Evolutionary conservation across 2,888 invertebrate species (phyloP).

Genomic region (Brachyopa scutellaris): DNA sequence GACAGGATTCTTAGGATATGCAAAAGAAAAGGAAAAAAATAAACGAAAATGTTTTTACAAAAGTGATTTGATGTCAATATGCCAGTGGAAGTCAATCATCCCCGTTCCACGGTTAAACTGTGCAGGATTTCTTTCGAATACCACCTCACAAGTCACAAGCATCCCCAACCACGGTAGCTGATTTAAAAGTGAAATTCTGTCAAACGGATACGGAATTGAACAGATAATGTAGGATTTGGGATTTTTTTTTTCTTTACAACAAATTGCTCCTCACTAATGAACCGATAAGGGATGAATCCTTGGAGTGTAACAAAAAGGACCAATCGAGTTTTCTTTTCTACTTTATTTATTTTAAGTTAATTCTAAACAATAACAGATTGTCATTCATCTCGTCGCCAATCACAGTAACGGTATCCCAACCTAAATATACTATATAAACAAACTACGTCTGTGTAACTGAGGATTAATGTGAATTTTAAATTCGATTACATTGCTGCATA

Average conservation of each 20-base stretch:
- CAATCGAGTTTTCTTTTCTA: neutral
- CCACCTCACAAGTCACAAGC: no score
- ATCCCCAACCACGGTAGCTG: neutral
- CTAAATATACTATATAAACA: slow-evolving; percentile 36
- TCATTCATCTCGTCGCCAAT: slow-evolving; percentile 45
- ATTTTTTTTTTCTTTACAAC: no score
- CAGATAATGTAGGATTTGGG: neutral
- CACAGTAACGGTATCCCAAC: slow-evolving; percentile 63
- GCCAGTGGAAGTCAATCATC: slow-evolving; percentile 32
- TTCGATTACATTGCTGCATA: slow-evolving; percentile 37
- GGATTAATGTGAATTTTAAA: slow-evolving; percentile 63
- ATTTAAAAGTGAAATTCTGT: slow-evolving; percentile 11
- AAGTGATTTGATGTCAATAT: slow-evolving; percentile 15
- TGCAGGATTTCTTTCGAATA: no score
- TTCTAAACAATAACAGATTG: slow-evolving; percentile 33
- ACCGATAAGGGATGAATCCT: neutral
- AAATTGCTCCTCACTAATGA: slow-evolving; percentile 5
- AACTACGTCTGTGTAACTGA: neutral
- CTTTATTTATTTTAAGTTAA: slow-evolving; percentile 43
- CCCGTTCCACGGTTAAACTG: neutral
- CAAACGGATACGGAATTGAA: neutral
- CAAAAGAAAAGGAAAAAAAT: neutral
- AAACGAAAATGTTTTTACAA: slow-evolving; percentile 27
- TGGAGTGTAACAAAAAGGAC: no score
- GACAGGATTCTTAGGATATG: slow-evolving; percentile 23